These are phyloP conservation scores for Mamestra configurata DNA, from an alignment of 1,140 invertebrate species.

Conservation along the genomic window DNA sequence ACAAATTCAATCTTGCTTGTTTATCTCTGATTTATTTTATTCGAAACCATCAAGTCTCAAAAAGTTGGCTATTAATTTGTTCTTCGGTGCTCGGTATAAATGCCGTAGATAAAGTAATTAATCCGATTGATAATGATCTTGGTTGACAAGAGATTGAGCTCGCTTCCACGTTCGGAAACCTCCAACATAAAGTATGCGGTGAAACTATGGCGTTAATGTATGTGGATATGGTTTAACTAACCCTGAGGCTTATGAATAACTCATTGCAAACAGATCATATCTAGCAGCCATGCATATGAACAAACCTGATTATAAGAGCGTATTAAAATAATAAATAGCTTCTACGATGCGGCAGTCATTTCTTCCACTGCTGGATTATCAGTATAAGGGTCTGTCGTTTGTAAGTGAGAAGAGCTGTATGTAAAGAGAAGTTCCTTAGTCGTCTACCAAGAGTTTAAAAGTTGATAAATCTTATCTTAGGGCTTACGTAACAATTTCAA, in stretches of 20 bases:
- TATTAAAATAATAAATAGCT: constrained; percentile 40
- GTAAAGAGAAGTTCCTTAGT: not conserved
- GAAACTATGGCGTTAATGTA: constrained; percentile 7
- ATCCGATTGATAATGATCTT: constrained; percentile 78
- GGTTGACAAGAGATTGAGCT: constrained; percentile 56
- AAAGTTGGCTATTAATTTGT: constrained; percentile 85
- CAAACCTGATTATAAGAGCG: constrained; percentile 38
- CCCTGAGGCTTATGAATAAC: constrained; percentile 37
- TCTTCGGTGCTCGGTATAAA: constrained; percentile 75
- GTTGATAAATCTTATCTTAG: too few relatives aligned
- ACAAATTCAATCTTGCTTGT: constrained; percentile 76
- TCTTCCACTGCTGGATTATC: too few relatives aligned
- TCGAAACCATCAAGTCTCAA: constrained; percentile 75
- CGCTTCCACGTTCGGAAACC: constrained; percentile 1
- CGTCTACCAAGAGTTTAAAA: too few relatives aligned
- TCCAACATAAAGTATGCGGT: constrained; percentile 12
- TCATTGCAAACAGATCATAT: constrained; percentile 41
- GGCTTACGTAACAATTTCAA: too few relatives aligned
- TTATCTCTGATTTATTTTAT: constrained; percentile 87
- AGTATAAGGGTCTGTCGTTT: too few relatives aligned
- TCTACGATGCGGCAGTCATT: not conserved
- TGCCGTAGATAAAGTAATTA: constrained; percentile 83
- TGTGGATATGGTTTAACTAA: constrained; percentile 9
- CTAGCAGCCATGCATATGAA: constrained; percentile 30
- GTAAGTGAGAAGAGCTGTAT: not conserved